Evolutionary conservation across 2,888 invertebrate species (phyloP).

Genomic region (Protonemura montana): DNA sequence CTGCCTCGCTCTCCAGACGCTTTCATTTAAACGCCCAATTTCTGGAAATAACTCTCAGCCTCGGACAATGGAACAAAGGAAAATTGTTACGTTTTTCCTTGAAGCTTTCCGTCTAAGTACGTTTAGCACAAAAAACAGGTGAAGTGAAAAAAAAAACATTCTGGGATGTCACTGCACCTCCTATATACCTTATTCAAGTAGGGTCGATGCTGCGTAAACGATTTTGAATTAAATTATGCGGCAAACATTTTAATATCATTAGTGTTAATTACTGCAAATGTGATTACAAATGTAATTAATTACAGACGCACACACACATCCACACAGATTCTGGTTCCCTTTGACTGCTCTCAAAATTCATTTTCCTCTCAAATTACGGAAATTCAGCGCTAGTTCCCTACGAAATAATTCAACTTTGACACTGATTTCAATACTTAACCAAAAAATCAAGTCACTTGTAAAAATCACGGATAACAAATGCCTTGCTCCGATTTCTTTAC

Average conservation of each 20-base stretch:
- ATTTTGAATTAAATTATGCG: not conserved
- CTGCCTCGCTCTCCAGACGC: not conserved
- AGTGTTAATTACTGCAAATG: not conserved
- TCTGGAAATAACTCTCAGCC: not conserved
- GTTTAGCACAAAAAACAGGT: not conserved
- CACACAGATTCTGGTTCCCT: not conserved
- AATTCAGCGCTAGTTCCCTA: not conserved
- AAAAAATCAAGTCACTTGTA: not conserved
- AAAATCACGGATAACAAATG: not conserved
- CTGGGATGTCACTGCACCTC: not conserved
- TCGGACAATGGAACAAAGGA: slow-evolving; percentile 2
- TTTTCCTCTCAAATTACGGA: not conserved
- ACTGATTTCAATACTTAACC: not conserved
- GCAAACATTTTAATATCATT: not conserved
- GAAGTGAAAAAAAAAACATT: not conserved
- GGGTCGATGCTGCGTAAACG: not conserved
- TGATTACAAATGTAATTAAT: not conserved
- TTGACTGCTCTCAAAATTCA: not conserved
- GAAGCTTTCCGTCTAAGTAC: not conserved
- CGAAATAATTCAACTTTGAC: not conserved
- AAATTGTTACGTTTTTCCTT: not conserved
- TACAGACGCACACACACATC: not conserved
- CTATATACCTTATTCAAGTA: not conserved
- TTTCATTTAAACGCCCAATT: not conserved
- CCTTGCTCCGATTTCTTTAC: not conserved